Evolutionary conservation across 2,797 vertebrate genomes (phyloP).

Genomic region (Psittacula echo): DNA sequence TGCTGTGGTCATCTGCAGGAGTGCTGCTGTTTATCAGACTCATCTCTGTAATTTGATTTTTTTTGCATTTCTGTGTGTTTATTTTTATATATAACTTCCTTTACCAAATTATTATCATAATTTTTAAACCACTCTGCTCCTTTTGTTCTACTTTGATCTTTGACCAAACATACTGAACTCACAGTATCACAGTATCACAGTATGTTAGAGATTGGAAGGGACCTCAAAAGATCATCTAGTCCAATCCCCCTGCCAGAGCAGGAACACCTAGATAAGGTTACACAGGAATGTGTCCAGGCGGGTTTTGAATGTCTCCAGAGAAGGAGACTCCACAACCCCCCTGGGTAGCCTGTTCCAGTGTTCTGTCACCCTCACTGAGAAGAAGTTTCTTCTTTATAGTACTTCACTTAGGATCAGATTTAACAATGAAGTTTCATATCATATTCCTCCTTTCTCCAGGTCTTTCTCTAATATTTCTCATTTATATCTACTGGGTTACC

Average conservation of each 20-base stretch:
- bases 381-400: background rate
- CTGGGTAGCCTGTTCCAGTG: no score
- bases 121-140: conserved; percentile 27
- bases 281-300: no score
- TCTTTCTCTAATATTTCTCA: conserved; percentile 31
- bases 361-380: no score
- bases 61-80: conserved; percentile 18
- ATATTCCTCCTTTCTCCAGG: background rate
- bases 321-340: no score
- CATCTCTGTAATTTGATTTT: conserved; percentile 34
- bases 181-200: no score
- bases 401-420: conserved; percentile 20
- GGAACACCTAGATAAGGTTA: no score
- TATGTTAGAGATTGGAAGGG: no score
- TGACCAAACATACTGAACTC: conserved; percentile 34
- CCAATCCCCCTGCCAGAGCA: no score
- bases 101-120: conserved; percentile 15
- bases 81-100: conserved; percentile 50
- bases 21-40: conserved; percentile 60
- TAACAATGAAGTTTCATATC: conserved; percentile 8
- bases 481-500: conserved; percentile 26
- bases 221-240: no score
- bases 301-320: no score
- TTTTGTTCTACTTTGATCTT: conserved; percentile 33
- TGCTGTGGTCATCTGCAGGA: conserved; percentile 66